Conservation (phyloP, 1,140 invertebrate genomes). For the Drosophila persimilis region DNA sequence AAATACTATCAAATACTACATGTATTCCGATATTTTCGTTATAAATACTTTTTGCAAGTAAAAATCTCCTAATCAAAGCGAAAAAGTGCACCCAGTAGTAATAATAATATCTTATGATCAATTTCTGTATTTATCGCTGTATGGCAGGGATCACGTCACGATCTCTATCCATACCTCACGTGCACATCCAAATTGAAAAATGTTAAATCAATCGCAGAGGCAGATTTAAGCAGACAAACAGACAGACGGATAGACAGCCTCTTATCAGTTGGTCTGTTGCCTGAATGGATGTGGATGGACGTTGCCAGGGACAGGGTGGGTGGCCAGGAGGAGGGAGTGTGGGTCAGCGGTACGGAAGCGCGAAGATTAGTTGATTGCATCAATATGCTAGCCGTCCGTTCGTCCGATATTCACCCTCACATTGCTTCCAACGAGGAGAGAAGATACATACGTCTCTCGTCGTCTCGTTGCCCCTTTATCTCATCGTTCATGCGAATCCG, state of each 20-base stretch:
- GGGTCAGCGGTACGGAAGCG: conserved; percentile 61
- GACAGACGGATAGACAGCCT: neutral
- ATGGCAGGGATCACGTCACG: neutral
- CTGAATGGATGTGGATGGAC: conserved; percentile 1
- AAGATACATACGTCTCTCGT: too few species aligned
- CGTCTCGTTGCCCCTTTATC: conserved; percentile 50
- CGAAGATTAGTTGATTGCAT: conserved; percentile 83
- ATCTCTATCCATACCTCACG: conserved; percentile 14
- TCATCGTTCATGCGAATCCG: conserved; percentile 79
- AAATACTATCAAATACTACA: too few species aligned
- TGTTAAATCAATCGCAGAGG: conserved; percentile 46
- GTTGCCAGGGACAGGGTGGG: neutral
- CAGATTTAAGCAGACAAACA: conserved; percentile 1
- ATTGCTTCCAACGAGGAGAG: conserved; percentile 1
- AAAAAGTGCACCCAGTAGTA: too few species aligned
- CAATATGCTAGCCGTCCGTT: conserved; percentile 76
- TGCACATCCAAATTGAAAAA: conserved; percentile 35
- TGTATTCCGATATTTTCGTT: too few species aligned
- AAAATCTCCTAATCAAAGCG: too few species aligned
- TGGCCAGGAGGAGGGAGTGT: conserved; percentile 21
- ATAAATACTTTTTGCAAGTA: too few species aligned
- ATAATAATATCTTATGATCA: too few species aligned
- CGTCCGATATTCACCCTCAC: conserved; percentile 40
- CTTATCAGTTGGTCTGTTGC: conserved; percentile 41
- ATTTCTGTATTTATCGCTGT: too few species aligned